A percentile compares a stretch with the other conserved stretches of the same genome.
Conservation (phyloP, 2,888 invertebrate species). For the Zaprionus lineosus region DNA sequence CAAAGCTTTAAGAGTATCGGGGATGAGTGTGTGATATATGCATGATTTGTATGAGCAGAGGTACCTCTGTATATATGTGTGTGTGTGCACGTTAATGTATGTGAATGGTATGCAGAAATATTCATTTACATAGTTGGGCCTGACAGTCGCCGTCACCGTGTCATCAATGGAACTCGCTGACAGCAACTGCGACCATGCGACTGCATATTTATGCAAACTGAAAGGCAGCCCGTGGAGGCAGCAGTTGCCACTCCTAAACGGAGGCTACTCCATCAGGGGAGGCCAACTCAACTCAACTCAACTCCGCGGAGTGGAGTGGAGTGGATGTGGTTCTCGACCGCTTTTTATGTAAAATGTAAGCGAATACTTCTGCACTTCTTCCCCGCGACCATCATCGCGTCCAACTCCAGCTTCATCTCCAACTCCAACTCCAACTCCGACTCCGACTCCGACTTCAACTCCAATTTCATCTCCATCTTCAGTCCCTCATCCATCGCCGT, state of each 20-base stretch:
- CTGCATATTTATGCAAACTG: conserved; percentile 68
- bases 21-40: conserved; percentile 23
- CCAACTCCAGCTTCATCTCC: conserved; percentile 1
- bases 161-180: conserved; percentile 46
- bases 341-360: conserved; percentile 31
- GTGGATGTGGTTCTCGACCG: conserved; percentile 20
- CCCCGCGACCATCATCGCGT: too few relatives aligned
- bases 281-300: too few relatives aligned
- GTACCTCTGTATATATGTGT: conserved; percentile 18
- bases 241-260: conserved; percentile 58
- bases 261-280: conserved; percentile 65
- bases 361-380: too few relatives aligned
- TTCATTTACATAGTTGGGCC: conserved; percentile 45
- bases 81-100: background rate
- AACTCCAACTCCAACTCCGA: background rate
- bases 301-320: too few relatives aligned
- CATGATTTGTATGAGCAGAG: conserved; percentile 10
- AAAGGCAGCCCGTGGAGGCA: conserved; percentile 72
- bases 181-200: conserved; percentile 26
- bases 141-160: conserved; percentile 31
- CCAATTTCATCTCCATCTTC: background rate
- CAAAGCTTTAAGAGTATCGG: conserved; percentile 41
- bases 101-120: conserved; percentile 23
- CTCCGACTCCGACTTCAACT: too few relatives aligned
- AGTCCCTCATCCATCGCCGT: background rate